These are phyloP conservation scores for Salarias fasciatus DNA, from an alignment of 2,797 vertebrate genomes.

Conservation along the genomic window DNA sequence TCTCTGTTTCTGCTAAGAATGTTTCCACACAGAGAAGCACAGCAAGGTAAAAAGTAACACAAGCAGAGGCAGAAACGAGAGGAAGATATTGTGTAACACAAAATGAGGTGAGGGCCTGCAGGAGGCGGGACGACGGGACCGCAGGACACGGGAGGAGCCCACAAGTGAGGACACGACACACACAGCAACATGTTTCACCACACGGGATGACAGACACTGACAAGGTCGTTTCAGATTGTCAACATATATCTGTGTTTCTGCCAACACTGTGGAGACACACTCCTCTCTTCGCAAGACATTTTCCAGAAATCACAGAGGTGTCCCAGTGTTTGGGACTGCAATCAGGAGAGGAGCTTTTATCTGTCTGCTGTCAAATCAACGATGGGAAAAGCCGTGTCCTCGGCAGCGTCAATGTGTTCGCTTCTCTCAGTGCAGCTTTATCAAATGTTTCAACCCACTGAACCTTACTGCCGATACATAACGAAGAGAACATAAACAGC, in stretches of 20 bases:
- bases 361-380: slow-evolving; percentile 26
- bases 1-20: background rate
- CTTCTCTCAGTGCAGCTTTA: slow-evolving; percentile 31
- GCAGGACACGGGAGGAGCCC: slow-evolving; percentile 26
- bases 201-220: slow-evolving; percentile 44
- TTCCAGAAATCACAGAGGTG: slow-evolving; percentile 20
- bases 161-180: slow-evolving; percentile 46
- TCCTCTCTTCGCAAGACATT: slow-evolving; percentile 35
- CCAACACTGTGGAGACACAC: slow-evolving; percentile 12
- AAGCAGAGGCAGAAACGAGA: background rate
- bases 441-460: slow-evolving; percentile 10
- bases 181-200: slow-evolving; percentile 35
- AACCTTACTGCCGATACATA: background rate
- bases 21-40: background rate
- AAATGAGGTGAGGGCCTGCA: slow-evolving; percentile 29
- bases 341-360: slow-evolving; percentile 15
- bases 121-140: slow-evolving; percentile 16
- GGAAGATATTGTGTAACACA: slow-evolving; percentile 19
- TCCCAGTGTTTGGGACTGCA: background rate
- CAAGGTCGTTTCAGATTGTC: slow-evolving; percentile 57
- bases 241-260: slow-evolving; percentile 32
- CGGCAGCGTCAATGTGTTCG: slow-evolving; percentile 3
- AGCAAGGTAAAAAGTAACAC: slow-evolving; percentile 11
- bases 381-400: slow-evolving; percentile 27
- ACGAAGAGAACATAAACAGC: background rate